These are phyloP conservation scores for Virgularia gustaviana DNA, from an alignment of 92 coral and sea anemone genomes.

Conservation along the genomic window DNA sequence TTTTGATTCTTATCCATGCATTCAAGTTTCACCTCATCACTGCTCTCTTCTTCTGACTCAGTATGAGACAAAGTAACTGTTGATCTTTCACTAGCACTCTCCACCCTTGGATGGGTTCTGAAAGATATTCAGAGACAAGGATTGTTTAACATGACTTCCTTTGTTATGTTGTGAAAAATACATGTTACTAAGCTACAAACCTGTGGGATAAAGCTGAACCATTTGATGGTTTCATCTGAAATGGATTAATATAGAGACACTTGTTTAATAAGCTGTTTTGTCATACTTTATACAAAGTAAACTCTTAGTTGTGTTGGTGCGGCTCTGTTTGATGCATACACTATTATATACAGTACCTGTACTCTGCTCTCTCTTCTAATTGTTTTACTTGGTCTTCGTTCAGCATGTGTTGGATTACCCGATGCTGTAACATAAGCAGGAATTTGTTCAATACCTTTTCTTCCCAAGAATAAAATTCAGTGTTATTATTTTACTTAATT, in stretches of 20 bases:
- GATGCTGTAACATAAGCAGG: too few relatives aligned
- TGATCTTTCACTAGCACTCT: slow-evolving; percentile 67
- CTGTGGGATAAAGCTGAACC: not conserved
- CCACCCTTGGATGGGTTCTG: slow-evolving; percentile 64
- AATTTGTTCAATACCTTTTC: too few relatives aligned
- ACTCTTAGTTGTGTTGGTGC: not conserved
- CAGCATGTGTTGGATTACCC: too few relatives aligned
- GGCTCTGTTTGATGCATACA: not conserved
- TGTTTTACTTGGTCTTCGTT: slow-evolving; percentile 68
- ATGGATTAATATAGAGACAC: too few relatives aligned
- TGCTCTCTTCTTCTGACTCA: slow-evolving; percentile 88
- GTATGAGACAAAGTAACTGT: slow-evolving; percentile 49
- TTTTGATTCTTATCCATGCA: not conserved
- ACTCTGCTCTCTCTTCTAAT: slow-evolving; percentile 76
- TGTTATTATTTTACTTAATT: too few relatives aligned
- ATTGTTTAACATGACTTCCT: not conserved
- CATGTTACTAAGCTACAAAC: not conserved
- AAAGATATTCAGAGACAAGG: not conserved
- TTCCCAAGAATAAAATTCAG: too few relatives aligned
- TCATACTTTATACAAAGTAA: not conserved
- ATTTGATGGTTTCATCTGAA: not conserved
- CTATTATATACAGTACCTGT: slow-evolving; percentile 36
- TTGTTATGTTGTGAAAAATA: too few relatives aligned
- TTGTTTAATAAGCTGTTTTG: not conserved
- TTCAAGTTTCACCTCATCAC: slow-evolving; percentile 68